phyloP scores from a whole-genome alignment of 2,888 invertebrate species.

The Pherbina coryleti region DNA sequence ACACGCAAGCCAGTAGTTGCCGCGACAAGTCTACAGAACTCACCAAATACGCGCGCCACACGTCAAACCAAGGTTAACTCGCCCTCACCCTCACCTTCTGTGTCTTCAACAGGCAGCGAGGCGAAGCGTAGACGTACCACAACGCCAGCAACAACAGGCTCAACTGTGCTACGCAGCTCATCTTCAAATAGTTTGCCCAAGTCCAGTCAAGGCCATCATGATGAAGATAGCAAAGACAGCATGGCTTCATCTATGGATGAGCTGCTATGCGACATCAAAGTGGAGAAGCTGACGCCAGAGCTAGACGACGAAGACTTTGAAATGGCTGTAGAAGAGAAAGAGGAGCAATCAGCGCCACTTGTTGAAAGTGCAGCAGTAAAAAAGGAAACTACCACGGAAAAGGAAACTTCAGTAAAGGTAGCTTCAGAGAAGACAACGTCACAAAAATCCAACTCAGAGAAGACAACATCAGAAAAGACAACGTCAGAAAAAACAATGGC shows the following conservation, averaged over 20 bases:
- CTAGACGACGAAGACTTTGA: constrained; percentile 46
- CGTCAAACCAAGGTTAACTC: constrained; percentile 57
- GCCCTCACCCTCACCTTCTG: constrained; percentile 50
- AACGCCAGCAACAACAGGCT: constrained; percentile 42
- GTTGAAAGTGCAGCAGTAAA: neutral
- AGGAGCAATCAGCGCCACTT: neutral
- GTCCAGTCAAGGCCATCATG: constrained; percentile 44
- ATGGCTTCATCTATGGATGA: constrained; percentile 64
- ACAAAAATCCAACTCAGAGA: neutral
- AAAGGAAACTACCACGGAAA: neutral
- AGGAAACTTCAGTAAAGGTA: neutral
- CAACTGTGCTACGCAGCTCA: constrained; percentile 47
- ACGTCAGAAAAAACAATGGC: neutral
- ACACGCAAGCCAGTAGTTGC: constrained; percentile 41
- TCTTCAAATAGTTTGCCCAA: constrained; percentile 53
- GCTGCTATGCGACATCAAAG: constrained; percentile 56
- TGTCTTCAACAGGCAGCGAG: constrained; percentile 37
- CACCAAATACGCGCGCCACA: constrained; percentile 58
- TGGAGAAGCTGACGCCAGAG: constrained; percentile 58
- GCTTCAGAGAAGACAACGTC: neutral
- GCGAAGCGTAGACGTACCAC: constrained; percentile 49
- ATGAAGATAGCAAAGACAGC: constrained; percentile 66
- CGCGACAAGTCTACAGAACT: constrained; percentile 36
- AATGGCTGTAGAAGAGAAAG: constrained; percentile 30
- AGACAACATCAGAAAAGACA: neutral